Base-by-base conservation (phyloP, 2,113 vertebrate genomes). In the Toxostoma redivivum region DNA sequence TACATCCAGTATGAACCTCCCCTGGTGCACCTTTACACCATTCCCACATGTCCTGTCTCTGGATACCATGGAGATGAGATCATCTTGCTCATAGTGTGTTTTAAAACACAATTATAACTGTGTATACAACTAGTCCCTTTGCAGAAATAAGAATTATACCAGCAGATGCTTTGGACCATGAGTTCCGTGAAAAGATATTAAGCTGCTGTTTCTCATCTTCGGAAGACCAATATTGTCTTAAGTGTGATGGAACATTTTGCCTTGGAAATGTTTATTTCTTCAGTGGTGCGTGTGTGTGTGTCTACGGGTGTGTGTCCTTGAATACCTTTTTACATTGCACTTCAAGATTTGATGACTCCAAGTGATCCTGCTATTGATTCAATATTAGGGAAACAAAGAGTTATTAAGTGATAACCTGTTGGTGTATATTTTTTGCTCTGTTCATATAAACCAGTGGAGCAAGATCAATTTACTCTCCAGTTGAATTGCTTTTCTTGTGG, bases 341-440 rank as follows among this genome's bases (percentile, higher is more conserved):
- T 97, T 96, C 84, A 94, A 96, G 97, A 96, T 96, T 90, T 84
- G 96, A 92, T 96, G 96, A 97, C 94, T 97, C 88, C 95, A 95
- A 94, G 97, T 97, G 95, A 97, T 97, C 86, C 93, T 95, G 60
- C 71, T 97, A 97, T 97, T 98, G 97, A 98, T 98, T 97, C 96
- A 97, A 97, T 98, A 98, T 93, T 97, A 97, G 92, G 60, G 90
- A 97, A 98, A 98, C 95, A 97, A 97, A 96, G 94, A 98, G 92
- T 98, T 98, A 97, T 98, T 98, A 98, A 98, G 91, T 95, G 96
- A 95, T 97, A 98, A 98, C 97, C 93, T 97, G 95, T 98, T 98
- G 96, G 94, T 97, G 93, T 97, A 86, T 97, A 77, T 96, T 97
- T 98, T 89, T 97, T 97, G 87, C 93, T 97, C 97, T 98, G 96